Percentiles rank a stretch among this genome's conserved stretches.
These are phyloP conservation scores for Crotophaga sulcirostris DNA, from an alignment of 2,113 vertebrate genomes.

Conservation along the genomic window DNA sequence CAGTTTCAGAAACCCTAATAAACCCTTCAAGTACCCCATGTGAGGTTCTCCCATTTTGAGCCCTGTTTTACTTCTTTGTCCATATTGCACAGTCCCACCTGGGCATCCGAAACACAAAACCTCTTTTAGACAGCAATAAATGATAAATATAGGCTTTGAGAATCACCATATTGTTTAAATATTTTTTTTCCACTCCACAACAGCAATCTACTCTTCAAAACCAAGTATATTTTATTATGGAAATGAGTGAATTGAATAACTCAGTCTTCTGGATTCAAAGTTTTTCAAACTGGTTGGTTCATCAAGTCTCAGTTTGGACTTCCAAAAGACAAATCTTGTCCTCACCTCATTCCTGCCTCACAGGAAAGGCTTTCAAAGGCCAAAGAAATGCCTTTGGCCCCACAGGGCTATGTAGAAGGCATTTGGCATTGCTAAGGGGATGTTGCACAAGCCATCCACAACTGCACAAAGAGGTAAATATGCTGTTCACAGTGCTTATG, in stretches of 20 bases:
- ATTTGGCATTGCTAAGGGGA: neutral
- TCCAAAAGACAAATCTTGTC: neutral
- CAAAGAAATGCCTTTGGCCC: neutral
- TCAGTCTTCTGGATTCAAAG: neutral
- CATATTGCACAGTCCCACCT: neutral
- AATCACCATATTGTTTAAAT: neutral
- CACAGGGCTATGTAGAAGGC: fast-evolving
- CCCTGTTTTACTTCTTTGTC: neutral
- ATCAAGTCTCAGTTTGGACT: neutral
- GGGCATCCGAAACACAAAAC: neutral
- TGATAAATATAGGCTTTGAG: neutral
- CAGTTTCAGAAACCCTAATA: neutral
- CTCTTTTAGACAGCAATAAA: neutral
- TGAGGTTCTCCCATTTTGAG: neutral
- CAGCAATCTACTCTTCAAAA: neutral
- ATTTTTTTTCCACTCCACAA: neutral
- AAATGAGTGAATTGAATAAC: neutral
- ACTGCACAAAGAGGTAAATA: neutral
- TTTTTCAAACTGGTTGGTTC: neutral
- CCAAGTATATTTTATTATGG: neutral
- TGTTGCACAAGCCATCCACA: neutral
- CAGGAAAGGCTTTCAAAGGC: neutral
- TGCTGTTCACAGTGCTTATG: neutral
- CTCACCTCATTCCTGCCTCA: neutral
- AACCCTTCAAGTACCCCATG: neutral